Percentiles rank a stretch among this genome's conserved stretches.
phyloP scores from a whole-genome alignment of 2,113 vertebrate species.

The Cervus canadensis region DNA sequence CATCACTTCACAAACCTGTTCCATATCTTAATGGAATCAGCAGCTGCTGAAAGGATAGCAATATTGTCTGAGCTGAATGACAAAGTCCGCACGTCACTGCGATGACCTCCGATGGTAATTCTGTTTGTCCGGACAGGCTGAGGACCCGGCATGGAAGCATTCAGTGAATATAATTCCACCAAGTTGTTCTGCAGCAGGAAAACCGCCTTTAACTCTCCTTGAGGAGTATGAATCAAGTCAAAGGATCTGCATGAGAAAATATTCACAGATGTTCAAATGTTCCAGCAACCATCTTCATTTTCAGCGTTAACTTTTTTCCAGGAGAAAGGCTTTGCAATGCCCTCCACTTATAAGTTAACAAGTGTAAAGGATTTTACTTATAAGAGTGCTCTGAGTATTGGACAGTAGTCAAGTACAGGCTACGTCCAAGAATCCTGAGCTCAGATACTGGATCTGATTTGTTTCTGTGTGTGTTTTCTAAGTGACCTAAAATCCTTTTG shows the following conservation, averaged over 20 bases:
- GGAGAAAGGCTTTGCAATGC: not conserved
- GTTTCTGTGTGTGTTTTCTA: not conserved
- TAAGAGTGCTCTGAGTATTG: not conserved
- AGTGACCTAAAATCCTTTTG: not conserved
- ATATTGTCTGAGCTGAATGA: constrained; percentile 98
- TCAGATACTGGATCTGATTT: not conserved
- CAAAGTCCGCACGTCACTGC: constrained; percentile 92
- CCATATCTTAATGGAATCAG: constrained; percentile 95
- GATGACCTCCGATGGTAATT: constrained; percentile 91
- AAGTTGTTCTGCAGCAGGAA: constrained; percentile 95
- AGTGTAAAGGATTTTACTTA: not conserved
- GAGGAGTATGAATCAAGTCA: constrained; percentile 85
- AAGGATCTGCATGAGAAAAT: constrained; percentile 84
- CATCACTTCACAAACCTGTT: constrained; percentile 86
- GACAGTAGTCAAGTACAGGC: not conserved
- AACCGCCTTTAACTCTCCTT: constrained; percentile 90
- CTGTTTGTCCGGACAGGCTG: constrained; percentile 82
- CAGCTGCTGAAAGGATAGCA: constrained; percentile 92
- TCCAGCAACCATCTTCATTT: not conserved
- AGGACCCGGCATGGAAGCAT: constrained; percentile 66
- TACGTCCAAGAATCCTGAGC: not conserved
- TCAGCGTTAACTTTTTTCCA: not conserved
- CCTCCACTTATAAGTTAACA: not conserved
- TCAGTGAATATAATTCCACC: constrained; percentile 87
- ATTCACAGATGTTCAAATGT: not conserved